A percentile compares a stretch with the other conserved stretches of the same genome.
These are phyloP conservation scores for Pseudomyrmex concolor DNA, from an alignment of 1,140 invertebrate genomes.

Conservation along the genomic window DNA sequence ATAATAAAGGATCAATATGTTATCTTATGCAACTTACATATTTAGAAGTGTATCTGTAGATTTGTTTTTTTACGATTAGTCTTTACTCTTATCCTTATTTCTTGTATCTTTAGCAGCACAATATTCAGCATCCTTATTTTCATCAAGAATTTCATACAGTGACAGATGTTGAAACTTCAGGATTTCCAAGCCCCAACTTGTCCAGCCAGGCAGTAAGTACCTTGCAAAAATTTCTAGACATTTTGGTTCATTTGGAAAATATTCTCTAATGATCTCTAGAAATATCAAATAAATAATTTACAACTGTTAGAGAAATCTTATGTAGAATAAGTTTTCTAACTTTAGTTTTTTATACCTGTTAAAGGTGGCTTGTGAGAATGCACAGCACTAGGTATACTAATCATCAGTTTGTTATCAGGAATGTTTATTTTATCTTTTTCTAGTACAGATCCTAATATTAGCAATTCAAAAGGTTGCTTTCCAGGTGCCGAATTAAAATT, in stretches of 20 bases:
- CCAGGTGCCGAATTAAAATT: slow-evolving; percentile 87
- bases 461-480: slow-evolving; percentile 96
- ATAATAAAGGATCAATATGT: slow-evolving; percentile 29
- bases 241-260: slow-evolving; percentile 86
- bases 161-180: slow-evolving; percentile 90
- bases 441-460: slow-evolving; percentile 86
- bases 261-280: slow-evolving; percentile 88
- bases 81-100: slow-evolving; percentile 16
- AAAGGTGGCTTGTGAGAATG: slow-evolving; percentile 97
- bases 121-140: slow-evolving; percentile 44
- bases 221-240: slow-evolving; percentile 96
- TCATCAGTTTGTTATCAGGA: slow-evolving; percentile 87
- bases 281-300: slow-evolving; percentile 70
- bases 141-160: slow-evolving; percentile 69
- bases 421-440: slow-evolving; percentile 76
- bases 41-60: slow-evolving; percentile 4
- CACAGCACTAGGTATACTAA: slow-evolving; percentile 95
- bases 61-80: slow-evolving; percentile 24
- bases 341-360: slow-evolving; percentile 78
- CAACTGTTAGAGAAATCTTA: neutral
- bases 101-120: slow-evolving; percentile 14
- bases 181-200: slow-evolving; percentile 94
- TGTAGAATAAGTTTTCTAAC: slow-evolving; percentile 52
- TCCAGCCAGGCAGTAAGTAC: slow-evolving; percentile 93
- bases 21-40: slow-evolving; percentile 21